Percentiles rank a stretch among this genome's conserved stretches.
These are phyloP conservation scores for Glossosoma conforme DNA, from an alignment of 1,140 invertebrate species.

Conservation along the genomic window DNA sequence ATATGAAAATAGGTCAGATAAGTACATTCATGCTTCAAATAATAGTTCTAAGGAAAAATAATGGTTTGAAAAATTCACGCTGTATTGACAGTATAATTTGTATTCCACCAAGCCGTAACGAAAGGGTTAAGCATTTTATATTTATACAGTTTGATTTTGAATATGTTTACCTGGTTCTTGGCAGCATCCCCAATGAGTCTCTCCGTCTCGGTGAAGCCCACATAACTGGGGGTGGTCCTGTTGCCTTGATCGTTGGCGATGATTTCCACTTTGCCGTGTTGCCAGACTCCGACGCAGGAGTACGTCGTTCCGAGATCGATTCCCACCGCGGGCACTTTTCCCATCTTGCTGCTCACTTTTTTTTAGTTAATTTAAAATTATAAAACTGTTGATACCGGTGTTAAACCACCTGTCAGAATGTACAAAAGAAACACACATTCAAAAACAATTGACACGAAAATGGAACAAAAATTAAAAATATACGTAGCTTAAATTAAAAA, in stretches of 20 bases:
- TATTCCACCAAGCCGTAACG: no score
- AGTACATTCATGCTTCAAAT: no score
- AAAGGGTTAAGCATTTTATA: no score
- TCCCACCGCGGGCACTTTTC: conserved; percentile 58
- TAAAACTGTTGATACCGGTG: background rate
- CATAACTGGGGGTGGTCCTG: conserved; percentile 83
- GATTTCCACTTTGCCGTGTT: conserved; percentile 84
- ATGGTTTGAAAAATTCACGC: no score
- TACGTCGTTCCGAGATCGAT: conserved; percentile 77
- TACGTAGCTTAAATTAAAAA: no score
- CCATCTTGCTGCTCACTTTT: conserved; percentile 29
- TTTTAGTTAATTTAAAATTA: no score
- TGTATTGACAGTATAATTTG: no score
- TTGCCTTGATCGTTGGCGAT: conserved; percentile 92
- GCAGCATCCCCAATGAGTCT: conserved; percentile 81
- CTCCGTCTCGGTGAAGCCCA: conserved; percentile 87
- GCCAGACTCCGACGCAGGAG: conserved; percentile 75
- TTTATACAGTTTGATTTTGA: no score
- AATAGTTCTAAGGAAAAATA: no score
- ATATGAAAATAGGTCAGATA: no score
- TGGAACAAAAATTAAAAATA: no score
- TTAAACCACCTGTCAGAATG: background rate
- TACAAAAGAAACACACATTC: background rate
- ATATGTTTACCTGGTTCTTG: conserved; percentile 71
- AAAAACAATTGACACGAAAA: background rate